phyloP scores from a whole-genome alignment of 2,113 vertebrate genomes.

The Sclerurus mexicanus region DNA sequence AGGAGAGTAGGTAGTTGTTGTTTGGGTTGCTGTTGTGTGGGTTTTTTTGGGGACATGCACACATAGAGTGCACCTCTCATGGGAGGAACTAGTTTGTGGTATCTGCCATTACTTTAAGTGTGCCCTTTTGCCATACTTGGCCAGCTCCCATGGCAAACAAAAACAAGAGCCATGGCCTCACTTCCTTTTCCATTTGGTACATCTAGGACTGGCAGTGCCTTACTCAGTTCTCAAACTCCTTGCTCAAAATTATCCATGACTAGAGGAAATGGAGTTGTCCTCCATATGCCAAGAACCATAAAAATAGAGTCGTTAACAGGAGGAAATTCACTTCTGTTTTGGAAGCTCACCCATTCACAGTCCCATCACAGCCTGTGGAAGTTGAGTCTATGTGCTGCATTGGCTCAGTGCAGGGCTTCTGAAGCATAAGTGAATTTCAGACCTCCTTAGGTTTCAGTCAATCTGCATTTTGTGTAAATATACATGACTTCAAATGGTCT shows the following conservation, averaged over 20 bases:
- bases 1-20: fast-evolving
- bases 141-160: not conserved
- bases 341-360: fast-evolving
- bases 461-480: not conserved
- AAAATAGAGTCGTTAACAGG: fast-evolving
- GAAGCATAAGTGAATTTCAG: not conserved
- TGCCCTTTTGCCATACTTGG: not conserved
- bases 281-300: not conserved
- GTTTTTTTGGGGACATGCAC: not conserved
- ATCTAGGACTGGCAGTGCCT: not conserved
- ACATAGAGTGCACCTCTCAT: fast-evolving
- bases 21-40: not conserved
- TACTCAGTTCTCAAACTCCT: not conserved
- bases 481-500: not conserved
- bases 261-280: not conserved
- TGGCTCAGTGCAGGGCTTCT: not conserved
- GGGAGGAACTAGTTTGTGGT: not conserved
- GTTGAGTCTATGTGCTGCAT: fast-evolving
- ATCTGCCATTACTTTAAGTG: not conserved
- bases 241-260: not conserved
- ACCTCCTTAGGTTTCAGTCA: not conserved
- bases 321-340: not conserved
- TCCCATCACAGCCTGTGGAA: not conserved
- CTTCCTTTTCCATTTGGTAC: not conserved
- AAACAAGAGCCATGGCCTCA: not conserved